These are phyloP conservation scores for Vulpes lagopus DNA, from an alignment of 2,113 vertebrate genomes.

Conservation along the genomic window DNA sequence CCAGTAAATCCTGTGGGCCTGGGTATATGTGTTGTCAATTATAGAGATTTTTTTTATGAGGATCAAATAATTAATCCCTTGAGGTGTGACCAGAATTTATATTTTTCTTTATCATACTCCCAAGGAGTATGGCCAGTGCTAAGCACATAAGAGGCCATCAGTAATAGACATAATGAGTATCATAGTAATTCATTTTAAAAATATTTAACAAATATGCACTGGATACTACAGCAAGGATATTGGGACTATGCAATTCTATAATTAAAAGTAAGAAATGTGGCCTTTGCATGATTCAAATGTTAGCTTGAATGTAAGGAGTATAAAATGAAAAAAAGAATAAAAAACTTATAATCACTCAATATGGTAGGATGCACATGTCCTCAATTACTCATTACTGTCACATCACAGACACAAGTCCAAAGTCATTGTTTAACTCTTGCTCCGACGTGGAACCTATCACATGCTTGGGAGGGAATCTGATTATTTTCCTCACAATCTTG, in stretches of 20 bases:
- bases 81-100: not conserved
- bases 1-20: not conserved
- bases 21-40: not conserved
- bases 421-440: not conserved
- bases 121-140: not conserved
- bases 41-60: not conserved
- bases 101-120: not conserved
- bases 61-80: not conserved
- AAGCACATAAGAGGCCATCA: not conserved
- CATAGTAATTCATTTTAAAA: not conserved
- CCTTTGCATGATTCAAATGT: constrained; percentile 41
- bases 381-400: not conserved
- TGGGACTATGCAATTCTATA: not conserved
- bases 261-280: not conserved
- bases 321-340: not conserved
- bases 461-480: not conserved
- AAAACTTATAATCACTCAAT: not conserved
- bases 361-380: not conserved
- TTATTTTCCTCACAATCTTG: not conserved
- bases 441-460: not conserved
- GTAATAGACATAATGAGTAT: not conserved
- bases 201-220: not conserved
- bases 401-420: not conserved
- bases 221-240: not conserved
- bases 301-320: not conserved